These are phyloP conservation scores for Rhinogobio ventralis DNA, from an alignment of 2,797 vertebrate genomes.

Conservation along the genomic window DNA sequence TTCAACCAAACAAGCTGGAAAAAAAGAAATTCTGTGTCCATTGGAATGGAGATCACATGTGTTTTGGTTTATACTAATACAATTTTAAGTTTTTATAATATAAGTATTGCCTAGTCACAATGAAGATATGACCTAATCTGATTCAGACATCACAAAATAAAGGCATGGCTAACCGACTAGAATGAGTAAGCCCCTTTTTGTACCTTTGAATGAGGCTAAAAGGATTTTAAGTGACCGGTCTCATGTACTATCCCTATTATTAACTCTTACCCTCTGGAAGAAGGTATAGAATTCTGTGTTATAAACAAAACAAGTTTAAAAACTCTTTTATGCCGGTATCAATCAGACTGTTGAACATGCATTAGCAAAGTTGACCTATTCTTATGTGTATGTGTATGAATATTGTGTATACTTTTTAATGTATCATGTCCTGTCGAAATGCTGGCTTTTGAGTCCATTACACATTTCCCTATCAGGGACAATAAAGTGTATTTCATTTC, in stretches of 20 bases:
- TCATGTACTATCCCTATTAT: background rate
- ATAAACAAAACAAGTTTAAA: background rate
- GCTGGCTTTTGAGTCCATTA: no score
- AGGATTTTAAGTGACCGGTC: background rate
- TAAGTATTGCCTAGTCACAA: background rate
- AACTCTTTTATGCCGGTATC: background rate
- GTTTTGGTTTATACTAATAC: background rate
- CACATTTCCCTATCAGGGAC: no score
- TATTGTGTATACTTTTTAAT: background rate
- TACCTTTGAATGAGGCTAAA: background rate
- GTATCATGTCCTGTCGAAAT: background rate
- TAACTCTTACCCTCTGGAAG: background rate
- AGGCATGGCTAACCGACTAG: no score
- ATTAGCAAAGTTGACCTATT: no score
- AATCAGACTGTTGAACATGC: no score
- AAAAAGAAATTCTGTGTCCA: background rate
- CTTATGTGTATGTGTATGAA: background rate
- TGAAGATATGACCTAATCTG: background rate
- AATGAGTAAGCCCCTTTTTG: no score
- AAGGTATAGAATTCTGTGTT: background rate
- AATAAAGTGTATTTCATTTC: no score
- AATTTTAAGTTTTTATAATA: background rate
- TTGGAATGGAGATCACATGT: background rate
- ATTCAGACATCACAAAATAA: no score
- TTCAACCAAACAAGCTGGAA: slow-evolving; percentile 2